Conservation (phyloP, 2,888 invertebrate genomes). For the Dioctria rufipes region DNA sequence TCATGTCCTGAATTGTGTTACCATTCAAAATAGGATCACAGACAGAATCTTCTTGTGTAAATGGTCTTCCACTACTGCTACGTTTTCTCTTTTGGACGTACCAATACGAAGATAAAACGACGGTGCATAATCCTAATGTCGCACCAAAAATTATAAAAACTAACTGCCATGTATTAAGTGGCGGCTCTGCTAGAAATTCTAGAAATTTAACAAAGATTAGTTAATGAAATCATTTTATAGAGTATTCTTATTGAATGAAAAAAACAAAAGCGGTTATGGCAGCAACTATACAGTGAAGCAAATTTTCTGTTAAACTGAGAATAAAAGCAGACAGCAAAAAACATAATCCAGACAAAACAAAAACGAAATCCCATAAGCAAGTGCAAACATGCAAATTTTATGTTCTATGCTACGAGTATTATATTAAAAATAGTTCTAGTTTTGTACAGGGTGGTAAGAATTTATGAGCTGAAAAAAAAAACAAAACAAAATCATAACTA, state of each 20-base stretch:
- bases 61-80: conserved; percentile 71
- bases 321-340: neutral
- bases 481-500: too few relatives aligned
- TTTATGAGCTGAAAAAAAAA: too few relatives aligned
- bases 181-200: conserved; percentile 67
- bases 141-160: conserved; percentile 69
- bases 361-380: neutral
- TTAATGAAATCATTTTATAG: neutral
- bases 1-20: conserved; percentile 87
- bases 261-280: neutral
- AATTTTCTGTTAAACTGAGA: conserved; percentile 5
- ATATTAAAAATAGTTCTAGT: too few relatives aligned
- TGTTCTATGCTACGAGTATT: neutral
- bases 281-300: neutral
- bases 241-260: neutral
- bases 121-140: conserved; percentile 73
- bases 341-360: neutral
- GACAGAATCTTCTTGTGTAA: conserved; percentile 78
- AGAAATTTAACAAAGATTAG: conserved; percentile 17
- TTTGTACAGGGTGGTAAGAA: too few relatives aligned
- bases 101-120: conserved; percentile 78
- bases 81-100: conserved; percentile 73
- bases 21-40: conserved; percentile 85
- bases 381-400: neutral
- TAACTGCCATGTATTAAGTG: conserved; percentile 68